Evolutionary conservation across 2,797 vertebrate genomes (phyloP), one percentile per base, ranked within the genome.

Genomic region (Crocodylus rhombifer): DNA sequence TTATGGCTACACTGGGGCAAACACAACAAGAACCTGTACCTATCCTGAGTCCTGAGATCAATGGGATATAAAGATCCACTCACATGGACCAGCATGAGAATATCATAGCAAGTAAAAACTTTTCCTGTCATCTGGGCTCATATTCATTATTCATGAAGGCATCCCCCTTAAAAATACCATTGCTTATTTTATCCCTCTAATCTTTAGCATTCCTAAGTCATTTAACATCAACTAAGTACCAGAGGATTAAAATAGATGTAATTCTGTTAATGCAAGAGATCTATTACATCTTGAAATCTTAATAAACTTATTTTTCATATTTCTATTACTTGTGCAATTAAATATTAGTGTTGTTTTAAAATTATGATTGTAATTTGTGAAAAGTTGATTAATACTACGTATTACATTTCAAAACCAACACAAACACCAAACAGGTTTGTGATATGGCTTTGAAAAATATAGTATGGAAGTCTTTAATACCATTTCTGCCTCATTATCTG

Each of bases 191-290:
- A n/a, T 5, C 8, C 76, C 76, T 91, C 63, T 82, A 5, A 79
- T 84, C 26, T 71, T 30, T 61, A 57, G 18, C 5, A 80, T 67
- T 80, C 69, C 63, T 80, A 73, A 77, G 36, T 36, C 7, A 55
- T 11, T 51, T 64, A 89, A 62, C 0, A 0, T 8, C 3, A 84
- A 65, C 30, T 63, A 28, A 55, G 90, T 64, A 82, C 14, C 42
- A 4, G 8, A 76, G 23, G 63, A 67, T 87, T 82, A 61, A 91
- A 93, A 89, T 8, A 87, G 2, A 5, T 67, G 21, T 91, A 89
- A 4, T 51, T 13, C 6, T 82, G 58, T 75, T 67, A 86, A 42
- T 77, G 36, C 82, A 57, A 84, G 94, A 17, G 7, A 20, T 71
- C 18, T 65, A 69, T n/a, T 55, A 15, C 65, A 61, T 69, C 55